Evolutionary conservation across 1,140 invertebrate species (phyloP).

Genomic region (Gryllus bimaculatus): DNA sequence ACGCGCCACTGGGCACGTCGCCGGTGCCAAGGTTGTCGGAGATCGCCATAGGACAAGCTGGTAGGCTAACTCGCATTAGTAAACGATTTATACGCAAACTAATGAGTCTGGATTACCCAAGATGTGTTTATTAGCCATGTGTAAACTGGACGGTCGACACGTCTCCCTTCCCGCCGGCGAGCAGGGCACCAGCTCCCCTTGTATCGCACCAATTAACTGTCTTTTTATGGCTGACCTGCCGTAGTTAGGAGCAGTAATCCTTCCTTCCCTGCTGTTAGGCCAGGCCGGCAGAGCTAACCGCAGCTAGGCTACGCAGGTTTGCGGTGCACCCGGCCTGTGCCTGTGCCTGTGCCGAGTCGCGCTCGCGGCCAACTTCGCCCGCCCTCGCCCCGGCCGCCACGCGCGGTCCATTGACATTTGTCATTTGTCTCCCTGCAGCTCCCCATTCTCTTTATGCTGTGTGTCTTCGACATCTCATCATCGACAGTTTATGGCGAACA

Average conservation of each 20-base stretch:
- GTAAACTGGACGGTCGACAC: background rate
- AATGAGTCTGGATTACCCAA: conserved; percentile 4
- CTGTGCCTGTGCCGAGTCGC: too few species aligned
- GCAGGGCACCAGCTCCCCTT: background rate
- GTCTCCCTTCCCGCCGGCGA: background rate
- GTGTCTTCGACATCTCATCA: too few species aligned
- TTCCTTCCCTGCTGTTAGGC: background rate
- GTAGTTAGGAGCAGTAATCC: background rate
- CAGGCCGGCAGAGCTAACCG: background rate
- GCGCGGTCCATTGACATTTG: too few species aligned
- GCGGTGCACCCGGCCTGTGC: background rate
- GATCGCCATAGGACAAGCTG: background rate
- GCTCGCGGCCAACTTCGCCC: background rate
- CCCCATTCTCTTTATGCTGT: too few species aligned
- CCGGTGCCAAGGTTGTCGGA: background rate
- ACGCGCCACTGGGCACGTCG: background rate
- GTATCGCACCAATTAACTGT: background rate
- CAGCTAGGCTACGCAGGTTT: background rate
- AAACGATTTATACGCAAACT: conserved; percentile 5
- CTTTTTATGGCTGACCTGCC: background rate
- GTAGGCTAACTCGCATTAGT: background rate
- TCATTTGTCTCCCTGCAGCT: too few species aligned
- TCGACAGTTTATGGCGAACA: too few species aligned
- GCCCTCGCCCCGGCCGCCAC: too few species aligned
- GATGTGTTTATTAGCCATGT: conserved; percentile 4